These are phyloP conservation scores for Agrilus cyanescens DNA, from an alignment of 2,888 invertebrate genomes.

Conservation along the genomic window DNA sequence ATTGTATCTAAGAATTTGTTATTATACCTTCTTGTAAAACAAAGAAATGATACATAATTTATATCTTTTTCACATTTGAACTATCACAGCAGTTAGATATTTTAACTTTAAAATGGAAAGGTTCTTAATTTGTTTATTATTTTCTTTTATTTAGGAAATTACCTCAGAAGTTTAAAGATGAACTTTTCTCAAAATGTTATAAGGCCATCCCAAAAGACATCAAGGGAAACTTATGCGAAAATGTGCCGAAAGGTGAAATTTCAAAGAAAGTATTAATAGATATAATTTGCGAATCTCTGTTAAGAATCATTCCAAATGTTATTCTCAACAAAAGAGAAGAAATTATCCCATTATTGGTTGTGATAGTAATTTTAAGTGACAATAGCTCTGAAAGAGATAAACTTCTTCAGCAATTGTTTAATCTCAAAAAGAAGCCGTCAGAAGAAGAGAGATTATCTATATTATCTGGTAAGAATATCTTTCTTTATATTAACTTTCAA, in stretches of 20 bases:
- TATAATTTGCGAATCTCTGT: conserved; percentile 43
- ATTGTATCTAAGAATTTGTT: no score
- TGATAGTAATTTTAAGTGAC: conserved; percentile 47
- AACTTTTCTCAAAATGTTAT: conserved; percentile 40
- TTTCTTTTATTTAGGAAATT: conserved; percentile 31
- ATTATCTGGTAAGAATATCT: conserved; percentile 35
- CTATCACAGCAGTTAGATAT: no score
- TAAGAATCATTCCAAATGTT: conserved; percentile 55
- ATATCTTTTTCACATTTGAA: not conserved
- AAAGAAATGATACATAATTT: not conserved
- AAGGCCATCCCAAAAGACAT: conserved; percentile 30
- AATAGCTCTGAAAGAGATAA: conserved; percentile 47
- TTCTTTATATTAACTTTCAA: not conserved
- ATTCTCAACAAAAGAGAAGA: conserved; percentile 57
- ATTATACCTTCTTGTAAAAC: no score
- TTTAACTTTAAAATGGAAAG: no score
- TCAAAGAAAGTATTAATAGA: conserved; percentile 36
- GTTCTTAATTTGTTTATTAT: no score
- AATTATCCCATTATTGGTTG: conserved; percentile 51
- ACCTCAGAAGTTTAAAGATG: conserved; percentile 41
- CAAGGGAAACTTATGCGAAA: conserved; percentile 30
- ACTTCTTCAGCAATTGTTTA: conserved; percentile 53
- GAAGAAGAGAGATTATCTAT: conserved; percentile 50
- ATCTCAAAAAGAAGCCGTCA: conserved; percentile 58
- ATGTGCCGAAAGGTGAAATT: conserved; percentile 30